A percentile compares a stretch with the other conserved stretches of the same genome.
These are phyloP conservation scores for Zoanthus gigantus DNA, from an alignment of 92 coral and sea anemone species.

Conservation along the genomic window DNA sequence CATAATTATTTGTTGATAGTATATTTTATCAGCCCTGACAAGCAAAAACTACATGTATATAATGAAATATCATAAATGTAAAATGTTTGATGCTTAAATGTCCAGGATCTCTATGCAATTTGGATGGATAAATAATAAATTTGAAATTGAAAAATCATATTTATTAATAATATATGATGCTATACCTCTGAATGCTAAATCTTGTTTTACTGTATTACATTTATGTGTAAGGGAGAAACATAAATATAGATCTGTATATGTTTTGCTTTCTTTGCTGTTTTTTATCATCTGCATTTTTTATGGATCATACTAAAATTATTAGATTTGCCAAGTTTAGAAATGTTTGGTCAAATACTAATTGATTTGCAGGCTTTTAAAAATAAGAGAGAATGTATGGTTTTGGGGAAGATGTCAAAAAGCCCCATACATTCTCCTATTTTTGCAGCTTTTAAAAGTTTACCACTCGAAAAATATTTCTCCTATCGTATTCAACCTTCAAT, in stretches of 20 bases:
- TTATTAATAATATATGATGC: constrained; percentile 10
- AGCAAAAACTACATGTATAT: constrained; percentile 11
- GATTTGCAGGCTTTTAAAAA: constrained; percentile 15
- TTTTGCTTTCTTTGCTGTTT: constrained; percentile 13
- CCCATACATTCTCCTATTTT: constrained; percentile 10
- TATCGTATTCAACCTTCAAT: constrained; percentile 4
- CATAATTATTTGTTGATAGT: constrained; percentile 10
- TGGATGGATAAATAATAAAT: constrained; percentile 9
- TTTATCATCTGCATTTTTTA: constrained; percentile 4
- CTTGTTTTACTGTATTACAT: constrained; percentile 5
- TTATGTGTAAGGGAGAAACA: constrained; percentile 16
- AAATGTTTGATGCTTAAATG: constrained; percentile 8
- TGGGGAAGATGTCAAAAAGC: constrained; percentile 12
- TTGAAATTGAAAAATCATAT: constrained; percentile 13
- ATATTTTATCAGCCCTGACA: constrained; percentile 13
- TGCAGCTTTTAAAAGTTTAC: constrained; percentile 15
- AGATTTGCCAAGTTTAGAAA: background rate
- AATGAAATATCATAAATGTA: constrained; percentile 6
- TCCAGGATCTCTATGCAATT: constrained; percentile 10
- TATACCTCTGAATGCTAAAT: constrained; percentile 15
- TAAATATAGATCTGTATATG: constrained; percentile 9
- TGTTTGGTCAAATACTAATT: constrained; percentile 8
- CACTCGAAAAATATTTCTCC: constrained; percentile 10
- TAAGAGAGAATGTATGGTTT: constrained; percentile 15
- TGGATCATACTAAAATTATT: constrained; percentile 14